These are phyloP conservation scores for Brachypteracias leptosomus DNA, from an alignment of 2,113 vertebrate genomes.

Conservation along the genomic window DNA sequence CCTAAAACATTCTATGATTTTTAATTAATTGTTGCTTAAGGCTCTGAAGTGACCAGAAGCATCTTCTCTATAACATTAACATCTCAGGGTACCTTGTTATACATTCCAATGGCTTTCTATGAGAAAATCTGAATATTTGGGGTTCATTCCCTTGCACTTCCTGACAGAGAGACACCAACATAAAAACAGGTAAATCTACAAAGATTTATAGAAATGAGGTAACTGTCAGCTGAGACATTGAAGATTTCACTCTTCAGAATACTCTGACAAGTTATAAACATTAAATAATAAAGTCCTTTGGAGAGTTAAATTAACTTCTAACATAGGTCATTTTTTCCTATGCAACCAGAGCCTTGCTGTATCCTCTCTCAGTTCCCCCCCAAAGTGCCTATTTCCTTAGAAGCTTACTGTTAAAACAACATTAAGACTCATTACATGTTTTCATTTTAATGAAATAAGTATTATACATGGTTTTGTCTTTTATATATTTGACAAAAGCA, in stretches of 20 bases:
- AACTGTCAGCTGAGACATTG: neutral
- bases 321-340: neutral
- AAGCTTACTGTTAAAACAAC: neutral
- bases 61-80: neutral
- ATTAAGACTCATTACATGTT: neutral
- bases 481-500: neutral
- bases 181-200: neutral
- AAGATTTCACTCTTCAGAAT: neutral
- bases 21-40: neutral
- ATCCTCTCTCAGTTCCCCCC: neutral
- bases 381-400: neutral
- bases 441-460: neutral
- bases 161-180: neutral
- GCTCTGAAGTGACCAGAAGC: neutral
- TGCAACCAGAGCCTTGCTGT: neutral
- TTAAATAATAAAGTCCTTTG: neutral
- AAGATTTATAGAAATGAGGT: neutral
- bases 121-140: neutral
- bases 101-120: neutral
- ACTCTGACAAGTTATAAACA: neutral
- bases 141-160: neutral
- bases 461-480: neutral
- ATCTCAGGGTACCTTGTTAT: neutral
- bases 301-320: constrained; percentile 8
- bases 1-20: no score